Conservation (phyloP, 2,888 invertebrate genomes). For the Physocephala rufipes region DNA sequence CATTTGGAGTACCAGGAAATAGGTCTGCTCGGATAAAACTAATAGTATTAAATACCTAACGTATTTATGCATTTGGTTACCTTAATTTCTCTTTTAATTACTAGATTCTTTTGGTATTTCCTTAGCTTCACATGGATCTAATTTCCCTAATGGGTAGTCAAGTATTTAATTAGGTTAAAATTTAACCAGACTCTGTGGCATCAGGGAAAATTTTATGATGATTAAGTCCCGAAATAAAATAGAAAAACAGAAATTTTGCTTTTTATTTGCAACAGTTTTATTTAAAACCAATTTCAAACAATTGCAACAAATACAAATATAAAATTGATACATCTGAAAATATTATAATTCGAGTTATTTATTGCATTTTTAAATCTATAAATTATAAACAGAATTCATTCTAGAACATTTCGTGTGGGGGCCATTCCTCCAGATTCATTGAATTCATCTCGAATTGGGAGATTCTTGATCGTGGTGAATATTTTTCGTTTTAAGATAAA, state of each 20-base stretch:
- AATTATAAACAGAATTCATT: background rate
- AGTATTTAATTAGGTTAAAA: too few relatives aligned
- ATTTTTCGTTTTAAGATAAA: too few relatives aligned
- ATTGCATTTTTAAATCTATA: background rate
- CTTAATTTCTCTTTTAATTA: too few relatives aligned
- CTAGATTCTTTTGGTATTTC: too few relatives aligned
- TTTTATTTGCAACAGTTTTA: slow-evolving; percentile 20
- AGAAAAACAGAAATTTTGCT: background rate
- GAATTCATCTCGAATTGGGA: background rate
- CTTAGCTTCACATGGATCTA: too few relatives aligned
- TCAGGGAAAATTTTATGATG: background rate
- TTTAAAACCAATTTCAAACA: slow-evolving; percentile 16
- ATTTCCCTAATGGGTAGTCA: too few relatives aligned
- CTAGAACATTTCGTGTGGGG: background rate
- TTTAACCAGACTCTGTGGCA: background rate
- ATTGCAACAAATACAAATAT: slow-evolving; percentile 29
- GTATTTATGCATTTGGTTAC: too few relatives aligned
- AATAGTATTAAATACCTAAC: too few relatives aligned
- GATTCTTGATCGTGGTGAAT: background rate
- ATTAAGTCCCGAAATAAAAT: background rate
- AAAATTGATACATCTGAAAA: slow-evolving; percentile 21
- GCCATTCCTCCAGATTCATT: background rate
- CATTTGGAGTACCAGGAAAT: too few relatives aligned
- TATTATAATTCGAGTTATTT: slow-evolving; percentile 12
- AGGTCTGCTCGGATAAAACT: too few relatives aligned